These are phyloP conservation scores for Drosophila burlai DNA, from an alignment of 1,140 invertebrate species.

Conservation along the genomic window DNA sequence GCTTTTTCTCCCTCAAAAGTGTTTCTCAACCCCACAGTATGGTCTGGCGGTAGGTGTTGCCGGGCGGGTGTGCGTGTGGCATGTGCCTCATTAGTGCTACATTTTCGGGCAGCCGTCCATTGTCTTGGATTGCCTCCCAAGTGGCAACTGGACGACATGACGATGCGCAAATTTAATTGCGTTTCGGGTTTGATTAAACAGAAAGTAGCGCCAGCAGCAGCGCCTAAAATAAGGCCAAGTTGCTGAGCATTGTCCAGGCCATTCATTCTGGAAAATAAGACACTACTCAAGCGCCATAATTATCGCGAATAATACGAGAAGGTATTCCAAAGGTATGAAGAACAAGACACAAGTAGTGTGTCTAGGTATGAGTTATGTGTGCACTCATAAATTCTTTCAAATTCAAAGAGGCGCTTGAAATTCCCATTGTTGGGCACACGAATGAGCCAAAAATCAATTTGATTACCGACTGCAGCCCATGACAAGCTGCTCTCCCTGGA, in stretches of 20 bases:
- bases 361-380: background rate
- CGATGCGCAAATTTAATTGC: constrained; percentile 61
- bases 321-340: background rate
- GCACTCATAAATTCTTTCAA: background rate
- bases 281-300: constrained; percentile 6
- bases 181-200: constrained; percentile 64
- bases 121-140: constrained; percentile 52
- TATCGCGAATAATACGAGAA: constrained; percentile 16
- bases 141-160: constrained; percentile 54
- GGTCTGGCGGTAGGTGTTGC: background rate
- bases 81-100: constrained; percentile 65
- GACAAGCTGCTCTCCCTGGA: background rate
- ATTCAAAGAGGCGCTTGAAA: background rate
- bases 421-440: background rate
- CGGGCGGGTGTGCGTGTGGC: constrained; percentile 30
- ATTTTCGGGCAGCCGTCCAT: constrained; percentile 38
- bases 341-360: background rate
- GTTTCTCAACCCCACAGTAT: background rate
- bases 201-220: constrained; percentile 21
- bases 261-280: background rate
- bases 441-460: constrained; percentile 2
- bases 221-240: constrained; percentile 34
- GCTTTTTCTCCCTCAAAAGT: background rate
- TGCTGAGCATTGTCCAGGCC: constrained; percentile 25
- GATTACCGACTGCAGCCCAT: background rate